Evolutionary conservation across 2,797 vertebrate genomes (phyloP).

Genomic region (Eulemur albifrons): DNA sequence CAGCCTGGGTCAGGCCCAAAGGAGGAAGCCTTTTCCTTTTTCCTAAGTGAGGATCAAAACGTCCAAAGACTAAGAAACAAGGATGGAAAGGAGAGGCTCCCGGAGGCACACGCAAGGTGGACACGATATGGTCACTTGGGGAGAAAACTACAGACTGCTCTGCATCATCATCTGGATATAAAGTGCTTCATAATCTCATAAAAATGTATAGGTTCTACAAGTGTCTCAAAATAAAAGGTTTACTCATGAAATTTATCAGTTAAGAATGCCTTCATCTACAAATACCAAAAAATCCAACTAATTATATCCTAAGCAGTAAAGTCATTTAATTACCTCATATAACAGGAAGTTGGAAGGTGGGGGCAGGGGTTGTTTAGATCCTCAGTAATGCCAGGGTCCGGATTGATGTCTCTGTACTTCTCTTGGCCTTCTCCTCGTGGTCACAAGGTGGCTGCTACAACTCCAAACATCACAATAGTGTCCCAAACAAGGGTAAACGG

Average conservation of each 20-base stretch:
- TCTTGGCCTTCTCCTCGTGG: not conserved
- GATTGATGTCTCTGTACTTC: not conserved
- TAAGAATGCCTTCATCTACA: not conserved
- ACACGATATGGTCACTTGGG: rapidly evolving
- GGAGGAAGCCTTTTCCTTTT: not conserved
- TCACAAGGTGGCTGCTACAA: not conserved
- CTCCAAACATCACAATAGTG: not conserved
- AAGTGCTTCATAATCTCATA: not conserved
- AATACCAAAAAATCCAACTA: not conserved
- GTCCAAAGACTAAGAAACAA: not conserved
- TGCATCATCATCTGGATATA: not conserved
- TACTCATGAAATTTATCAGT: not conserved
- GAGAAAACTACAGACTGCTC: not conserved
- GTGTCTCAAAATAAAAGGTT: conserved; percentile 17
- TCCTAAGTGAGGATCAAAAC: not conserved
- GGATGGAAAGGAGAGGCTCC: not conserved
- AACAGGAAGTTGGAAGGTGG: not conserved
- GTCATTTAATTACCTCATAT: not conserved
- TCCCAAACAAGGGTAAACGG: not conserved
- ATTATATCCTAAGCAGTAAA: not conserved
- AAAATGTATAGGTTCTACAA: not conserved
- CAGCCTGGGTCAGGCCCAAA: not conserved
- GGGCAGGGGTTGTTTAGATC: not conserved
- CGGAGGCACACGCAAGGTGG: not conserved
- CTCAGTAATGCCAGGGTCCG: not conserved